phyloP scores from a whole-genome alignment of 2,113 vertebrate genomes.

The Leucoraja erinaceus region DNA sequence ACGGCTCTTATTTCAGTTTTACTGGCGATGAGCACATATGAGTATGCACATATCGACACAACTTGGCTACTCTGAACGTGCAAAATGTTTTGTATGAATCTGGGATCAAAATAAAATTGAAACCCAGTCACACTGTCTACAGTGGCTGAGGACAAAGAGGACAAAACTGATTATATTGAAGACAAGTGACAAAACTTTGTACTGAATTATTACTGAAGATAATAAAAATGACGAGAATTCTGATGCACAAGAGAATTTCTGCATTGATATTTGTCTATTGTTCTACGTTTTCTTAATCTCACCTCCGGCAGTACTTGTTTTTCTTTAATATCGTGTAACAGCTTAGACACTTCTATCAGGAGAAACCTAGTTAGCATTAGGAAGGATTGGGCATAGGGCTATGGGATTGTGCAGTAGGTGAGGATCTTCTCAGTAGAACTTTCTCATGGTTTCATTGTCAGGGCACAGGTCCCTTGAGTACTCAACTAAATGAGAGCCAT shows the following conservation, averaged over 20 bases:
- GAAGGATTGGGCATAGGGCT: not conserved
- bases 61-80: not conserved
- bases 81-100: not conserved
- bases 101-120: not conserved
- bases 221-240: not conserved
- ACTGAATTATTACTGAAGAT: not conserved
- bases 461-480: not conserved
- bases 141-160: no score
- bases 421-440: not conserved
- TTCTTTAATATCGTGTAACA: not conserved
- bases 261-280: not conserved
- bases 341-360: not conserved
- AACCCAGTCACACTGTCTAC: not conserved
- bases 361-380: not conserved
- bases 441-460: not conserved
- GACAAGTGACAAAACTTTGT: not conserved
- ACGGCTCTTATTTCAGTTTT: not conserved
- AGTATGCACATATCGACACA: not conserved
- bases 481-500: not conserved
- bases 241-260: not conserved
- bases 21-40: not conserved
- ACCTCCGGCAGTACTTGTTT: not conserved
- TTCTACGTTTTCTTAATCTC: not conserved
- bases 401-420: not conserved
- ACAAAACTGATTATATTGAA: not conserved